Evolutionary conservation across 2,888 invertebrate species (phyloP).

Genomic region (Limulus polyphemus): DNA sequence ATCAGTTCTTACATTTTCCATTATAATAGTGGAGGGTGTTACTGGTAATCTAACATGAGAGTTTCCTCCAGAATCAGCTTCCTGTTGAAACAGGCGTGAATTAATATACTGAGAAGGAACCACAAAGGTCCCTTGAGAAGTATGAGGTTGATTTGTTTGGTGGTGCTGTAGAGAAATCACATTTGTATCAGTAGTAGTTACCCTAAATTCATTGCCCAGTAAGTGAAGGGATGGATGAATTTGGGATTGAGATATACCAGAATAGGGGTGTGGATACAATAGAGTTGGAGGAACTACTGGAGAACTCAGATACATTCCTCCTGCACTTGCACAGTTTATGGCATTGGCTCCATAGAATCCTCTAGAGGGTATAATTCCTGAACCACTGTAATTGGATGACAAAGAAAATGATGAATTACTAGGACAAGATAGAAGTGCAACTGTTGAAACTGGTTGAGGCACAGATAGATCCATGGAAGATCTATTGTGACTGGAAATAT

Average conservation of each 20-base stretch:
- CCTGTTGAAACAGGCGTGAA: too few species aligned
- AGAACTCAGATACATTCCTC: constrained; percentile 29
- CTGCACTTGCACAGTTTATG: constrained; percentile 27
- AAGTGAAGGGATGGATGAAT: constrained; percentile 28
- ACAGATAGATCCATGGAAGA: too few species aligned
- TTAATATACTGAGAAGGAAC: too few species aligned
- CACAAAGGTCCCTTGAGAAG: too few species aligned
- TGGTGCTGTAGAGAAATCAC: too few species aligned
- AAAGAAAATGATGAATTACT: constrained; percentile 14
- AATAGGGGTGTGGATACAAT: constrained; percentile 35
- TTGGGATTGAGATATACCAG: constrained; percentile 29
- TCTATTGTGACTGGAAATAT: too few species aligned
- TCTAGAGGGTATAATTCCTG: constrained; percentile 23
- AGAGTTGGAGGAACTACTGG: constrained; percentile 32
- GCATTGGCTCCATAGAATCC: constrained; percentile 21
- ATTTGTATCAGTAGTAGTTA: too few species aligned
- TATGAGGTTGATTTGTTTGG: too few species aligned
- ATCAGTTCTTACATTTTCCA: too few species aligned
- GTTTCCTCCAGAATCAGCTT: too few species aligned
- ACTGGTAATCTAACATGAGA: too few species aligned
- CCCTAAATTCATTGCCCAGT: constrained; percentile 22
- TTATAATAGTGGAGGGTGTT: too few species aligned
- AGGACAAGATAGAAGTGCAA: constrained; percentile 17
- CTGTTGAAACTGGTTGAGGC: constrained; percentile 4
- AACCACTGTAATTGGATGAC: constrained; percentile 10